Percentiles rank a stretch among this genome's conserved stretches.
Conservation (phyloP, 1,140 invertebrate species). For the Conus betulinus region DNA sequence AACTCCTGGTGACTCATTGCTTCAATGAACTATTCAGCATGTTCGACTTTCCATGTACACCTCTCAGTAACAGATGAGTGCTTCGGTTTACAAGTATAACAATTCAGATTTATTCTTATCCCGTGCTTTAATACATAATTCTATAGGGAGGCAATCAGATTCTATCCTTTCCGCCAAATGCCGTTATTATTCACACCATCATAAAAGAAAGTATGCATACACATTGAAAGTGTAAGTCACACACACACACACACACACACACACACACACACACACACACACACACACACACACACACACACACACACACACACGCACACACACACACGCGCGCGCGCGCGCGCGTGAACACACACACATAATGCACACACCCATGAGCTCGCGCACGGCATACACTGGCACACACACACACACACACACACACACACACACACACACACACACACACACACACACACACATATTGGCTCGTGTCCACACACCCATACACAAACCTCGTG, state of each 20-base stretch:
- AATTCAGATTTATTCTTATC: too few species aligned
- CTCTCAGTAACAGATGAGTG: too few species aligned
- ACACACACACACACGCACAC: not conserved
- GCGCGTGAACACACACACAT: not conserved
- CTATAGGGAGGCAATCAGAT: too few species aligned
- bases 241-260: not conserved
- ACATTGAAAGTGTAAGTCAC: too few species aligned
- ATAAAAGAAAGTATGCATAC: not conserved
- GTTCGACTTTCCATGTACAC: too few species aligned
- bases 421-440: not conserved
- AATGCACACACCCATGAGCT: too few species aligned
- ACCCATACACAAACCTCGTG: not conserved
- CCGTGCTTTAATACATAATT: too few species aligned
- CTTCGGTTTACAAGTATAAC: too few species aligned
- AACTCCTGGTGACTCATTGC: too few species aligned
- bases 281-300: conserved; percentile 25
- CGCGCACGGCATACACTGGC: not conserved
- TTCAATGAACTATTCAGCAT: too few species aligned
- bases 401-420: not conserved
- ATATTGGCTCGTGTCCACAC: not conserved
- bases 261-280: not conserved
- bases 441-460: not conserved
- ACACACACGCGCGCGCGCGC: not conserved
- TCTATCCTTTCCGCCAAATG: too few species aligned
- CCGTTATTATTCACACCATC: too few species aligned